These are phyloP conservation scores for Actenoides hombroni DNA, from an alignment of 2,113 vertebrate genomes.

Conservation along the genomic window DNA sequence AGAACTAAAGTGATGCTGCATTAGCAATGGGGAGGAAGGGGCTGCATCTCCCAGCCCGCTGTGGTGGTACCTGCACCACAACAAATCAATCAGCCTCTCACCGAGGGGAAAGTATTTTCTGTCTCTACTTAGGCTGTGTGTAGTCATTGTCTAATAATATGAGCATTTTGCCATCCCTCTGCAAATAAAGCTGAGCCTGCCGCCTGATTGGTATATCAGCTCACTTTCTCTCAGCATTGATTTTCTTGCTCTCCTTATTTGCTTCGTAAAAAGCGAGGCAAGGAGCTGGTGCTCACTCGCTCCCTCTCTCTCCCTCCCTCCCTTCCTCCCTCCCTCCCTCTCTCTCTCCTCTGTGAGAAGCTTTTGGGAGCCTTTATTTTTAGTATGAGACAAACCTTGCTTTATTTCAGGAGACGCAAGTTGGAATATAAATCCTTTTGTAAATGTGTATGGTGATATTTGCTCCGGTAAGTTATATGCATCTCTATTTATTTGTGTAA, in stretches of 20 bases:
- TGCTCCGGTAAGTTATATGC: conserved; percentile 86
- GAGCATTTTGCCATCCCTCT: conserved; percentile 75
- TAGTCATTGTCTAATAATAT: conserved; percentile 74
- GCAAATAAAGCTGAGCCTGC: conserved; percentile 79
- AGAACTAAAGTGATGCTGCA: background rate
- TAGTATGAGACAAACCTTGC: conserved; percentile 82
- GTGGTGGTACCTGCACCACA: conserved; percentile 24
- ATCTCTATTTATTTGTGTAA: conserved; percentile 36
- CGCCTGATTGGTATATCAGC: conserved; percentile 80
- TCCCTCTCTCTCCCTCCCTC: conserved; percentile 2
- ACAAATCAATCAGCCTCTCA: conserved; percentile 45
- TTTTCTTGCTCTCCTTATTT: conserved; percentile 77
- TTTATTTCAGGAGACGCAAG: conserved; percentile 78
- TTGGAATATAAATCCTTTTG: conserved; percentile 85
- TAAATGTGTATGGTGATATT: conserved; percentile 98
- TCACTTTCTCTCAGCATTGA: conserved; percentile 81
- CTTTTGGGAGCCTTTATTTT: conserved; percentile 76
- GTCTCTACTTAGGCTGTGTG: conserved; percentile 58
- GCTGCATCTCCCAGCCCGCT: conserved; percentile 27
- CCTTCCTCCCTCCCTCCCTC: background rate
- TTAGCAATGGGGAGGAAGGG: conserved; percentile 18
- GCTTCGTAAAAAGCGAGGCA: conserved; percentile 78
- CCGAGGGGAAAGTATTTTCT: conserved; percentile 34
- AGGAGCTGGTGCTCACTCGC: conserved; percentile 71
- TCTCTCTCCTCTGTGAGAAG: conserved; percentile 62